Percentiles rank a stretch among this genome's conserved stretches.
phyloP scores from a whole-genome alignment of 2,888 invertebrate genomes.

The Pseudanteris insignis region DNA sequence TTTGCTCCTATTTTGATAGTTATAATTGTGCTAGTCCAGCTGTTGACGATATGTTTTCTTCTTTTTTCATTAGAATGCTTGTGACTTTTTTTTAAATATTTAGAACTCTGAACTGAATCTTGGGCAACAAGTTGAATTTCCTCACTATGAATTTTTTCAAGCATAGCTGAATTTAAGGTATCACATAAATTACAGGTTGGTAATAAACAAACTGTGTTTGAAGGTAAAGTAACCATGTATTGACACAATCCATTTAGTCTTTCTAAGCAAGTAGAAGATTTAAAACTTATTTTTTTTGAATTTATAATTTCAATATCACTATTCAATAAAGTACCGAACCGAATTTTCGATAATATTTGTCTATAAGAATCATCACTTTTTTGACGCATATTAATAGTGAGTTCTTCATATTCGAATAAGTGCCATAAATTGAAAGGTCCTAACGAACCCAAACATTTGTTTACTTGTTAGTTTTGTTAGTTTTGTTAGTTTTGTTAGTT shows the following conservation, averaged over 20 bases:
- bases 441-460: conserved; percentile 48
- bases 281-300: conserved; percentile 6
- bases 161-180: background rate
- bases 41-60: background rate
- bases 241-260: background rate
- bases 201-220: background rate
- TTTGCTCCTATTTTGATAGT: background rate
- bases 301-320: conserved; percentile 15
- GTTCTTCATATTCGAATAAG: conserved; percentile 51
- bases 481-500: too few relatives aligned
- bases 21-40: background rate
- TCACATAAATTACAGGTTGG: background rate
- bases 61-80: background rate
- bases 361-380: conserved; percentile 45
- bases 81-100: background rate
- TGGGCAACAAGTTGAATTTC: background rate
- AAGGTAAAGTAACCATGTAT: background rate
- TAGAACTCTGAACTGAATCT: background rate
- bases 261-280: background rate
- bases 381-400: conserved; percentile 53
- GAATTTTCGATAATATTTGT: conserved; percentile 45
- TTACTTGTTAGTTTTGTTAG: too few relatives aligned
- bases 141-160: background rate
- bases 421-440: conserved; percentile 50
- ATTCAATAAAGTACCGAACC: conserved; percentile 16